Conservation (phyloP, 2,888 invertebrate genomes). For the Melanotus villosus region DNA sequence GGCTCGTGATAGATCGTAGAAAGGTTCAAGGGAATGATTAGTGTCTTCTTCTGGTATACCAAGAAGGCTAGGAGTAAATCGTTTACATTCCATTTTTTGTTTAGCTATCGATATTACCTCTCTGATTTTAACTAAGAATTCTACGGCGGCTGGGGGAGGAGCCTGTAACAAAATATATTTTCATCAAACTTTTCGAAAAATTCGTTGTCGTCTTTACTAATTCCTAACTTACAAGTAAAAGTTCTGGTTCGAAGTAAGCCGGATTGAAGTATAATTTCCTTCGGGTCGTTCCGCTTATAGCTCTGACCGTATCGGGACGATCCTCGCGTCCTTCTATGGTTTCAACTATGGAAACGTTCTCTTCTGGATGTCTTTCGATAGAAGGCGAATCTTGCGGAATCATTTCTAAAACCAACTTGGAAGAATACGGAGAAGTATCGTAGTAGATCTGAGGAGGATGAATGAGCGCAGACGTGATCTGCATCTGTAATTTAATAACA, state of each 20-base stretch:
- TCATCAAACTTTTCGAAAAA: constrained; percentile 30
- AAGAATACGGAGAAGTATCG: constrained; percentile 35
- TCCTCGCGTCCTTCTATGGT: constrained; percentile 79
- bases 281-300: constrained; percentile 79
- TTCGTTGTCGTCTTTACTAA: constrained; percentile 10
- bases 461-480: constrained; percentile 80
- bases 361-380: constrained; percentile 84
- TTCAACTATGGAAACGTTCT: constrained; percentile 88
- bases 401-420: constrained; percentile 48
- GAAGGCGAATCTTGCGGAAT: constrained; percentile 59
- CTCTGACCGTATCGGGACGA: constrained; percentile 75
- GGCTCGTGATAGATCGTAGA: constrained; percentile 66
- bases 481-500: constrained; percentile 68
- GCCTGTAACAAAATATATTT: constrained; percentile 70
- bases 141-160: constrained; percentile 91
- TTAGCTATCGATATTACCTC: constrained; percentile 93
- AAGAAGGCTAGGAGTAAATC: constrained; percentile 83
- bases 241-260: constrained; percentile 91
- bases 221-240: constrained; percentile 79
- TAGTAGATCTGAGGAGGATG: constrained; percentile 71
- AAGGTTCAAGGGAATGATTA: constrained; percentile 69
- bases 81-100: constrained; percentile 87
- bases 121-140: constrained; percentile 90
- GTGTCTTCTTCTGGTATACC: constrained; percentile 87
- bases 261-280: constrained; percentile 91